Evolutionary conservation across 2,113 vertebrate genomes (phyloP), one percentile per base, ranked within the genome.

Genomic region (Neofelis nebulosa): DNA sequence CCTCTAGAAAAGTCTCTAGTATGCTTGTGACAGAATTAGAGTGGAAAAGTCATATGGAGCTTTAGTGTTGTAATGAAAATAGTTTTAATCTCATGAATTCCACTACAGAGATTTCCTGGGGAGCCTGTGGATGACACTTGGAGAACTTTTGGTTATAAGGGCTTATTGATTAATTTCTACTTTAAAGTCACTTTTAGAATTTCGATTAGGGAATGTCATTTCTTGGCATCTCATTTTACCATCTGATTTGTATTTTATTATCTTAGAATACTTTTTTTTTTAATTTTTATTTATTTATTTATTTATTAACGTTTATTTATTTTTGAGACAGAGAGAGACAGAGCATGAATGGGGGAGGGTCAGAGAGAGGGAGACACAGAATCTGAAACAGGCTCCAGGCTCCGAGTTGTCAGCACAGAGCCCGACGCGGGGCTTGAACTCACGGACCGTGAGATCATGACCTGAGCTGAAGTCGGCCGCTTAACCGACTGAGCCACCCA

Each of bases 191-290:
- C 45, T 84, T 69, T 48, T 69, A 65, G 68, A 73, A 92, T 96
- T 97, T 92, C 33, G 61, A 0, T 92, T 91, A 95, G 9, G 3
- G 5, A 29, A 48, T 82, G 2, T 55, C 52, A 66, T 95, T 93
- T 95, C 84, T 89, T 95, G 41, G 50, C 66, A 82, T 87, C 21
- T 96, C 36, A 84, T 95, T 93, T 90, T 83, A 33, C 79, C 18
- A 33, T 87, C 36, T 90, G 13, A 89, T 66, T 94, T 94, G 45
- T 68, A 16, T 79, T 91, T 95, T 93, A 50, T 78, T 65, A 41
- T 52, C 57, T 69, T 61, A 52, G 66, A 80, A 15, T 84, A 7
- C 31, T 95, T 92, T 89, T 69, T 38, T 38, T 38, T 38, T 38
- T 38, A 38, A 38, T 38, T 38, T 38, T 38, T 38, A 38, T 38